Evolutionary conservation across 2,888 invertebrate species (phyloP).

Genomic region (Melolontha melolontha): DNA sequence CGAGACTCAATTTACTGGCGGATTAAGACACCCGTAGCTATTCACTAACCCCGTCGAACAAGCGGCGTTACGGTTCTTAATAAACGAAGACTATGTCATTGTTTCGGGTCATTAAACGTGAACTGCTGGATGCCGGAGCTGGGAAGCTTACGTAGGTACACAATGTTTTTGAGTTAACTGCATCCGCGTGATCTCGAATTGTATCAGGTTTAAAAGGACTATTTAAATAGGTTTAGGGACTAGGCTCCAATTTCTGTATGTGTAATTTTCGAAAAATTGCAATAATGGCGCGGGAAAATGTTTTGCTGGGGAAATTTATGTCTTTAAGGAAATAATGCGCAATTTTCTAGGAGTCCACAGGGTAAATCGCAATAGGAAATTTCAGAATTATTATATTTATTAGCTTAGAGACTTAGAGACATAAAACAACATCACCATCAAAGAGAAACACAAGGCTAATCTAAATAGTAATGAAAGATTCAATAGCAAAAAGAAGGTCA

Average conservation of each 20-base stretch:
- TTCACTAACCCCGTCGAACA: conserved; percentile 66
- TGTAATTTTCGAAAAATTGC: neutral
- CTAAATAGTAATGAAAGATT: too few species aligned
- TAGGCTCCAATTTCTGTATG: conserved; percentile 17
- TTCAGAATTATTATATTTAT: too few species aligned
- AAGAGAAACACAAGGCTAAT: too few species aligned
- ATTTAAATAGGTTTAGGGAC: conserved; percentile 31
- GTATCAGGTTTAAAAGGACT: conserved; percentile 40
- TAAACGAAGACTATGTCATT: conserved; percentile 67
- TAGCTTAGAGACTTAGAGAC: too few species aligned
- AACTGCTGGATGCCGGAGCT: conserved; percentile 60
- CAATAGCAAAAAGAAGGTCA: too few species aligned
- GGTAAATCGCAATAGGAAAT: too few species aligned
- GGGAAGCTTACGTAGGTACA: conserved; percentile 61
- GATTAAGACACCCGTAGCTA: conserved; percentile 67
- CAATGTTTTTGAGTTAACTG: conserved; percentile 47
- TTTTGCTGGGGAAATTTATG: too few species aligned
- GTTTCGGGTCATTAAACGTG: conserved; percentile 66
- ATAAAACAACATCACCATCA: too few species aligned
- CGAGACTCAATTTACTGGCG: conserved; percentile 66
- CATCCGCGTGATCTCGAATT: conserved; percentile 43
- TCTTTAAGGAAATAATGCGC: too few species aligned
- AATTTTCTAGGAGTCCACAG: too few species aligned
- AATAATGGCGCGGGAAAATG: neutral
- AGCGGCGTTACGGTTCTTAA: conserved; percentile 67